Percentiles rank a stretch among this genome's conserved stretches.
Evolutionary conservation across 2,113 vertebrate species (phyloP).

Genomic region (Coreoperca whiteheadi): DNA sequence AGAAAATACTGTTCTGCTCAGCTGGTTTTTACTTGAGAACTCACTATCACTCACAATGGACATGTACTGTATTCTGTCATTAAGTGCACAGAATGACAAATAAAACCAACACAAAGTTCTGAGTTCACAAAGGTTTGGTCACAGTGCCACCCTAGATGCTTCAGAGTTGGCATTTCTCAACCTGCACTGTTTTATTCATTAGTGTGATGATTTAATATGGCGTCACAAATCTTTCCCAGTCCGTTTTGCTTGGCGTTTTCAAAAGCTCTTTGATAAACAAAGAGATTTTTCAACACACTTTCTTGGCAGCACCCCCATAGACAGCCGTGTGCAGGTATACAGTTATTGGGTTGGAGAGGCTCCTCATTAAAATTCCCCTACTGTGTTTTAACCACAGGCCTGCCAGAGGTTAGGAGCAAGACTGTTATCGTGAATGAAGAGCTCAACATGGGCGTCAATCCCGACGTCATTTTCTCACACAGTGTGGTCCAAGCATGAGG

Average conservation of each 20-base stretch:
- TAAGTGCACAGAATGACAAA: not conserved
- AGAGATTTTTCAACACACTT: not conserved
- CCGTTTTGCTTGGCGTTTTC: not conserved
- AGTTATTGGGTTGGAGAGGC: slow-evolving; percentile 8
- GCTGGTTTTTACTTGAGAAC: slow-evolving; percentile 1
- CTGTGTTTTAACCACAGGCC: not conserved
- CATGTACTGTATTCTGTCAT: not conserved
- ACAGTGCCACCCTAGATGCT: not conserved
- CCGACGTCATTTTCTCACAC: not conserved
- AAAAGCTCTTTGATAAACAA: not conserved
- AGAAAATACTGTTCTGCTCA: slow-evolving; percentile 29
- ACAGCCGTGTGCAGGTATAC: not conserved
- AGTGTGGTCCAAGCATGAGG: not conserved
- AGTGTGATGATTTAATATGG: not conserved
- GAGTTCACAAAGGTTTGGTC: not conserved
- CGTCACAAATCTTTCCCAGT: not conserved
- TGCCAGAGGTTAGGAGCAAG: slow-evolving; percentile 10
- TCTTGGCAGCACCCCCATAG: not conserved
- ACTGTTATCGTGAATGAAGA: slow-evolving; percentile 7
- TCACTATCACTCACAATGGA: not conserved
- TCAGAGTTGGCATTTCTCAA: not conserved
- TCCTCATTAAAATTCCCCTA: slow-evolving; percentile 29
- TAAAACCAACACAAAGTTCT: not conserved
- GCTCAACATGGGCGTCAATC: not conserved
- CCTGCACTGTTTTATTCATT: not conserved